Base-by-base conservation (phyloP, 2,797 vertebrate genomes). In the Pteronotus mesoamericanus region DNA sequence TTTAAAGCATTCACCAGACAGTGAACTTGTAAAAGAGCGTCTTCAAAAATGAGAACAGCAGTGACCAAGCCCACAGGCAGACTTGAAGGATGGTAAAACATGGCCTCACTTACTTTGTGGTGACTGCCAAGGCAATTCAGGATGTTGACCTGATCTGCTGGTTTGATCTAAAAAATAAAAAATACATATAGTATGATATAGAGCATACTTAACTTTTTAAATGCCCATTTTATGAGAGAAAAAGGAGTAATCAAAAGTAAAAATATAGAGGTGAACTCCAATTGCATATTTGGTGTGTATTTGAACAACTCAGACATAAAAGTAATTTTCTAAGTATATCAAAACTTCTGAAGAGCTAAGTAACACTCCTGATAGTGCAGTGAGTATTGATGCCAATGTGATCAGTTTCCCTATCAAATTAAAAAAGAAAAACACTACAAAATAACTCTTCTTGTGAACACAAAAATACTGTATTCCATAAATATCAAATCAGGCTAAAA, bases 161-260 rank as follows among this genome's bases (percentile, higher is more conserved):
- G 39, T 78, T 55, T 95, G 61, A 71, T 94, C 97, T 97, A 64
- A 96, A 96, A 90, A 46, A 34, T 3, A 46, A 93, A 75, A 26
- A 89, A 34, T n/a, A 64, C 61, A 94, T 15, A 68, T 3, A 71
- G 26, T 44, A 71, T 2, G 57, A 7, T 77, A 24, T 15, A 91
- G 66, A 79, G 44, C 14, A 83, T 37, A 86, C 24, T 83, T 51
- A 64, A 94, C 66, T 64, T 80, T 80, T 83, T 64, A 79, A 95
- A 83, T 29, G 15, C 6, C 72, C 24, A 89, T 53, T 93, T 85
- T 78, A 59, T 1, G 57, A 79, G 82, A 80, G 42, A 94, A 86
- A 3, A 92, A 26, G 61, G 48, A 79, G 12, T 83, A 93, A 61
- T 59, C 53, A 72, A 93, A 83, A 94, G 37, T 11, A 90, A 96